Conservation (phyloP, 2,888 invertebrate genomes). For the Himalopsyche tibetana region DNA sequence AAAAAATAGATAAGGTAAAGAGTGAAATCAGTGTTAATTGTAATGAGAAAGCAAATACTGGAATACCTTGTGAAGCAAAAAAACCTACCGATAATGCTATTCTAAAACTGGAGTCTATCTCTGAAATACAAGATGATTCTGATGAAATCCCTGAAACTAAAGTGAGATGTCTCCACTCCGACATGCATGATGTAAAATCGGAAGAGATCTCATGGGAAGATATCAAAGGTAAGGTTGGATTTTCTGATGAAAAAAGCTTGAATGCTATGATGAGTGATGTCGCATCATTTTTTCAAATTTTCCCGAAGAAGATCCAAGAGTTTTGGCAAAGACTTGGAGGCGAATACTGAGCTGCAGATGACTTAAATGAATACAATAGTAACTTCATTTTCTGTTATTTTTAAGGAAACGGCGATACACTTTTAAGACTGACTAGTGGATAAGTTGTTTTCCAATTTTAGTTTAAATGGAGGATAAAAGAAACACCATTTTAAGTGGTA, state of each 20-base stretch:
- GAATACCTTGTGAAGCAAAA: not conserved
- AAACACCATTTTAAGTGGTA: slow-evolving; percentile 77
- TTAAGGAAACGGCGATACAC: too few relatives aligned
- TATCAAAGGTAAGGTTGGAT: slow-evolving; percentile 47
- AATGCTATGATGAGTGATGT: slow-evolving; percentile 47
- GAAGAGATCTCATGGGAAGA: slow-evolving; percentile 52
- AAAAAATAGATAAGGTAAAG: not conserved
- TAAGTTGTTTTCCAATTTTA: too few relatives aligned
- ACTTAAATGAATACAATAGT: too few relatives aligned
- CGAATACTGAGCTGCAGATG: not conserved
- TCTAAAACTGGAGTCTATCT: not conserved
- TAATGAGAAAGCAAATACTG: slow-evolving; percentile 9
- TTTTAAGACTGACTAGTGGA: too few relatives aligned
- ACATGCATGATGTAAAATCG: slow-evolving; percentile 8
- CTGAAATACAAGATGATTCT: slow-evolving; percentile 3
- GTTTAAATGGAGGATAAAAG: slow-evolving; percentile 68
- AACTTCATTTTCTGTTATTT: too few relatives aligned
- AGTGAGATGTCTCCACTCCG: not conserved
- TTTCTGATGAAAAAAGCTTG: slow-evolving; percentile 49
- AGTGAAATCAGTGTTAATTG: not conserved
- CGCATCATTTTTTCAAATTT: slow-evolving; percentile 46
- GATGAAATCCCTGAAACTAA: slow-evolving; percentile 32
- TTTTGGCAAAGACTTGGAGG: slow-evolving; percentile 38
- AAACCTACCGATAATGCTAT: slow-evolving; percentile 20
- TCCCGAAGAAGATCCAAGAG: slow-evolving; percentile 36